These are phyloP conservation scores for Drosophila gunungcola DNA, from an alignment of 1,140 invertebrate species.

Conservation along the genomic window DNA sequence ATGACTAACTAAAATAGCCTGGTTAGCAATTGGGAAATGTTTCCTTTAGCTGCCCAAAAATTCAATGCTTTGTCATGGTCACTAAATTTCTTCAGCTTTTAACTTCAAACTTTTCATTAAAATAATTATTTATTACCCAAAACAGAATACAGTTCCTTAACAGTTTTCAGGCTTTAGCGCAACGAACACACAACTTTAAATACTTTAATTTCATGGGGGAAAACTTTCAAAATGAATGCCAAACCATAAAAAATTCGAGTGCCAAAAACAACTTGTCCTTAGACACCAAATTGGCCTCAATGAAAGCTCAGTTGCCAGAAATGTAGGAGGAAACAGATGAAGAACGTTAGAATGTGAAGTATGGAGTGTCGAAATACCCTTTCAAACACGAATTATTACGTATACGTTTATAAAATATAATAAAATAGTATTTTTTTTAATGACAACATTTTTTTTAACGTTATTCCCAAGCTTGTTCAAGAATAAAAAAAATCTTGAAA, in stretches of 20 bases:
- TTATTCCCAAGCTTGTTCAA: no score
- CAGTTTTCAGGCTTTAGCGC: constrained; percentile 7
- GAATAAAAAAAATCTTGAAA: neutral
- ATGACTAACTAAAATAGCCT: neutral
- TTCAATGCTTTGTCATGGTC: neutral
- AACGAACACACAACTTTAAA: constrained; percentile 32
- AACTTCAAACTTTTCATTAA: constrained; percentile 34
- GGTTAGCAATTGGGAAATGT: neutral
- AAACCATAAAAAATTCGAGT: constrained; percentile 37
- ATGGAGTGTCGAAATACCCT: constrained; percentile 29
- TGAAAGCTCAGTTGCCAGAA: constrained; percentile 41
- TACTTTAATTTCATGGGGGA: constrained; percentile 35
- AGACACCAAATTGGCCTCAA: constrained; percentile 47
- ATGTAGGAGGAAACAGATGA: constrained; percentile 13
- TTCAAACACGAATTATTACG: neutral
- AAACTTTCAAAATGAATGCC: constrained; percentile 23
- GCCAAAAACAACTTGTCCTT: constrained; percentile 50
- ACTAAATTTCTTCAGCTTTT: neutral
- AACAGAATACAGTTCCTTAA: neutral
- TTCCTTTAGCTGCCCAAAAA: neutral
- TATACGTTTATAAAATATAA: neutral
- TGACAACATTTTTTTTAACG: no score
- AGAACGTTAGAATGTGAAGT: neutral
- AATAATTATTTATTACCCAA: constrained; percentile 26
- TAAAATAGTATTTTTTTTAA: no score